Base-by-base conservation (phyloP, 2,797 vertebrate genomes). In the Tragelaphus eurycerus region DNA sequence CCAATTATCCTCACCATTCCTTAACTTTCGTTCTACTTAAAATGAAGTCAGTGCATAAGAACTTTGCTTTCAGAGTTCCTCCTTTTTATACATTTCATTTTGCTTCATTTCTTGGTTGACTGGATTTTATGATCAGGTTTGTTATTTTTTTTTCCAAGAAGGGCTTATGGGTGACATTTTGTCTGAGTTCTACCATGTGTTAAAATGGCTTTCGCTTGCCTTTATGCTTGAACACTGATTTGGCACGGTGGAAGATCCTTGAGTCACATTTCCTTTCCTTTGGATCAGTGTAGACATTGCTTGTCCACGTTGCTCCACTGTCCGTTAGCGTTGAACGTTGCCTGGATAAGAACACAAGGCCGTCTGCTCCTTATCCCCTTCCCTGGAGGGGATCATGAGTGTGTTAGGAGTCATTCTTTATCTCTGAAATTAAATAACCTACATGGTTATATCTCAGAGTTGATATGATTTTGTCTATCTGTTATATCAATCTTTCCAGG, bases 61-160 rank as follows among this genome's bases (percentile, higher is more conserved):
- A 55, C 62, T 86, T 34, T 76, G 60, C 79, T 89, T 62, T 64
- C 31, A 11, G 78, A 92, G 78, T 79, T 86, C 38, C 60, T 96
- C 46, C 3, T 54, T 79, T 94, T 90, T 78, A 34, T 93, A 50
- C 62, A 84, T 71, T 97, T 74, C 95, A 74, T 79, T 95, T 96
- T 95, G 57, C 31, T 86, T 90, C 62, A 90, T 92, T 97, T 97
- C 64, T 95, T 97, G 96, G 82, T 86, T 95, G 86, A 95, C 88
- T 95, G 60, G 81, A 67, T 93, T 97, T 97, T 92, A 94, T 76
- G 57, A 84, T 50, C 91, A 84, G 52, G 4, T 1, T 82, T 31
- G 14, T 34, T 17, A 8, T 81, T 91, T 83, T 94, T 93, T 89
- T 74, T 91, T 88, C 64, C 23, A 79, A 84, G 92, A 81, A 93